Evolutionary conservation across 2,797 vertebrate species (phyloP), one percentile per base, ranked within the genome.

Genomic region (Delichon dasypus): DNA sequence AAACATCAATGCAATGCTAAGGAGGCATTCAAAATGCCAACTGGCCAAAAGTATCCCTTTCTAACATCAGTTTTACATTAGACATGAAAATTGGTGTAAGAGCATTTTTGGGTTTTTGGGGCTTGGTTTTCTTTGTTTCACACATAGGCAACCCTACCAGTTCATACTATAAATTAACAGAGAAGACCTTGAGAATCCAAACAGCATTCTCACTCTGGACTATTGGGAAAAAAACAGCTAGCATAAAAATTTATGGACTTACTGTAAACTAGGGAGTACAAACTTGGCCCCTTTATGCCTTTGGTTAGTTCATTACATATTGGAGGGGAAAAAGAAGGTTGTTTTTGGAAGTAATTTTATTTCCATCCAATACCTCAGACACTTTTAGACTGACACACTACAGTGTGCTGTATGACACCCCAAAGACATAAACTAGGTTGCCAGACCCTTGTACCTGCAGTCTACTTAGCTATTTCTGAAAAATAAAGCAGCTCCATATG

Each of bases 301-400:
- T 82, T 50, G 11, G 1, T 58, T 75, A 86, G 10, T 34, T 84
- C 18, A 58, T 47, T 81, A 44, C 9, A 61, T 5, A 44, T 14
- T 30, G 32, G 4, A 3, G 10, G 13, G 16, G 5, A 0, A 4
- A 2, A 5, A 48, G 25, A 4, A 19, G 4, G 11, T 30, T 72
- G 25, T 1, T 21, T 87, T 76, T 79, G 45, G 20, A 54, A 12
- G 13, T 55, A 65, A 58, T 38, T 54, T 17, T 61, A 47, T 61
- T 81, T 68, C 34, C 14, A 65, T 67, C 6, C 64, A 36, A 29
- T 67, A 84, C 53, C 29, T 64, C 15, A 19, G 48, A 22, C 36
- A 22, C 29, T 53, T 71, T 73, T 65, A 85, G 71, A 81, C 23
- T 18, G 30, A 53, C 19, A 36, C 20, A 42, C 11, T 60, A 16